Percentiles rank a stretch among this genome's conserved stretches.
Conservation (phyloP, 2,888 invertebrate genomes). For the Drosophila anomelani region DNA sequence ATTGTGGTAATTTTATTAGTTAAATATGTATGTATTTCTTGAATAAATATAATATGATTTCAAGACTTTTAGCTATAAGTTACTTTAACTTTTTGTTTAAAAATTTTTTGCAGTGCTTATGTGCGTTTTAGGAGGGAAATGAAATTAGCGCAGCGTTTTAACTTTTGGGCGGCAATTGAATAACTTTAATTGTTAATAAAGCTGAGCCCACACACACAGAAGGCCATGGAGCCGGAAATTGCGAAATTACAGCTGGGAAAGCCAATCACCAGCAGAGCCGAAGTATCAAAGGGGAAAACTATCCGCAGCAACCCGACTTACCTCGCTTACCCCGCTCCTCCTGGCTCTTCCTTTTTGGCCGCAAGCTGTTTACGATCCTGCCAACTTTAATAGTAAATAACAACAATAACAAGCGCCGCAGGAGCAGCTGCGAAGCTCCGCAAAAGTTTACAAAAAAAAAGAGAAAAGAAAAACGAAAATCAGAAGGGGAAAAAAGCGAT, state of each 20-base stretch:
- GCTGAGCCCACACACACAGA: conserved; percentile 43
- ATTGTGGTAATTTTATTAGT: too few relatives aligned
- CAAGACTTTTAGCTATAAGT: too few relatives aligned
- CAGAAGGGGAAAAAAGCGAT: background rate
- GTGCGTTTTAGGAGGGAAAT: conserved; percentile 15
- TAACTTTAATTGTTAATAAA: conserved; percentile 74
- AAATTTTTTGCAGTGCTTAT: background rate
- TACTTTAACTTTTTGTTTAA: too few relatives aligned
- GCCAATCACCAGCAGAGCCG: conserved; percentile 34
- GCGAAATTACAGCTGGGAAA: conserved; percentile 30
- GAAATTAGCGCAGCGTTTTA: conserved; percentile 69
- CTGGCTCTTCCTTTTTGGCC: conserved; percentile 39
- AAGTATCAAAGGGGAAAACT: conserved; percentile 27
- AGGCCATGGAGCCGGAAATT: conserved; percentile 36
- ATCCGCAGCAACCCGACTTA: conserved; percentile 7
- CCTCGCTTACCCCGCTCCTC: conserved; percentile 12
- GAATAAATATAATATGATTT: too few relatives aligned
- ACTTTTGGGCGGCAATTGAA: conserved; percentile 71
- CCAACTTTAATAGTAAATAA: conserved; percentile 77
- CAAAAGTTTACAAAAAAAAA: conserved; percentile 22
- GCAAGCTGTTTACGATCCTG: conserved; percentile 67
- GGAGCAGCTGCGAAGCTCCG: conserved; percentile 50
- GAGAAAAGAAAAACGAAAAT: conserved; percentile 23
- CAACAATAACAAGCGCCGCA: conserved; percentile 68
- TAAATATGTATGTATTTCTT: too few relatives aligned